Percentiles rank a stretch among this genome's conserved stretches.
These are phyloP conservation scores for Archaeoteleia sp. DNA, from an alignment of 2,888 invertebrate genomes.

Conservation along the genomic window DNA sequence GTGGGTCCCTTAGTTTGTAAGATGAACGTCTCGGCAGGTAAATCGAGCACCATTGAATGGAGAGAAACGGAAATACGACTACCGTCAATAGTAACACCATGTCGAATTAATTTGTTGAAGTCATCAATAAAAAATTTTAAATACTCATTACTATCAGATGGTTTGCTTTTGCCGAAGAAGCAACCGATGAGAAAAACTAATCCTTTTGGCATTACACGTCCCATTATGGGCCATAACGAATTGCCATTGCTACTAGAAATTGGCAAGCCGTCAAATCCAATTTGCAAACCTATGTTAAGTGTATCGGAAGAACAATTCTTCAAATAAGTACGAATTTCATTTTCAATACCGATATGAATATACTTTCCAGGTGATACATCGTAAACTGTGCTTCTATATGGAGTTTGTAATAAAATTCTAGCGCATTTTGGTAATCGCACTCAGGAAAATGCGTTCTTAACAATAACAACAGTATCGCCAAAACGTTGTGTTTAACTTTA, in stretches of 20 bases:
- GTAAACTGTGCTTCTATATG: neutral
- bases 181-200: constrained; percentile 11
- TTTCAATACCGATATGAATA: constrained; percentile 6
- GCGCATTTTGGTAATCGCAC: constrained; percentile 7
- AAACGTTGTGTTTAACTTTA: too few species aligned
- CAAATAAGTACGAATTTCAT: constrained; percentile 7
- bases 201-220: neutral
- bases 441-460: neutral
- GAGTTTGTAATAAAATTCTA: constrained; percentile 9
- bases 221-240: constrained; percentile 13
- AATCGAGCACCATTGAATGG: constrained; percentile 15
- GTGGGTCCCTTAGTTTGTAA: constrained; percentile 10
- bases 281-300: neutral
- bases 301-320: neutral
- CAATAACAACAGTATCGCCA: too few species aligned
- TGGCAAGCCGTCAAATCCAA: constrained; percentile 12
- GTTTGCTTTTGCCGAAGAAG: constrained; percentile 12
- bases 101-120: neutral
- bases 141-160: constrained; percentile 9
- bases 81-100: constrained; percentile 3
- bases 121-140: constrained; percentile 9
- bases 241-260: constrained; percentile 3
- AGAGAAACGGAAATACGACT: neutral
- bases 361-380: constrained; percentile 8
- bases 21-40: constrained; percentile 6